Conservation (phyloP, 1,140 invertebrate species). For the Trachelipus rathkii region DNA sequence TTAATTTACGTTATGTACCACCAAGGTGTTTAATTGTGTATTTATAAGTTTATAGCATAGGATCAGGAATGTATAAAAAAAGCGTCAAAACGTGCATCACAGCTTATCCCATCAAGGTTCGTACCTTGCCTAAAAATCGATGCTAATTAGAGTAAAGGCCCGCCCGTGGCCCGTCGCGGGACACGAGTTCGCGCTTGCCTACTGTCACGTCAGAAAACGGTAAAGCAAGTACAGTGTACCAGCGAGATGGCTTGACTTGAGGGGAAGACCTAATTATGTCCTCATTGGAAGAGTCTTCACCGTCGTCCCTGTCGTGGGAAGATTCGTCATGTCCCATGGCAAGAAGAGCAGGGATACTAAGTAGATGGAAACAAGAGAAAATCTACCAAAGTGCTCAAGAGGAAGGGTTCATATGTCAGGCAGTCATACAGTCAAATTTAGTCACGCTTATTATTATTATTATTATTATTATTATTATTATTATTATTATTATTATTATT, state of each 20-base stretch:
- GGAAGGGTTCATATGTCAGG: not conserved
- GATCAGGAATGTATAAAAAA: no score
- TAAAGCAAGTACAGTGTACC: constrained; percentile 82
- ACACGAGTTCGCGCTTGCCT: constrained; percentile 65
- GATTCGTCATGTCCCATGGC: constrained; percentile 5
- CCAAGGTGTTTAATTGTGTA: no score
- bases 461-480: not conserved
- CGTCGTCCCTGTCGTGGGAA: not conserved
- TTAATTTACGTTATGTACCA: no score
- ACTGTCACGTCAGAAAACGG: constrained; percentile 87
- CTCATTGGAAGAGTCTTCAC: not conserved
- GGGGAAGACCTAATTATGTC: constrained; percentile 17
- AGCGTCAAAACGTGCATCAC: no score
- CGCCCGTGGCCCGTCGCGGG: constrained; percentile 10
- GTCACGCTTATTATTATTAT: not conserved
- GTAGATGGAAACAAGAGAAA: not conserved
- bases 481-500: no score
- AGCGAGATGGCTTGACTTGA: constrained; percentile 51
- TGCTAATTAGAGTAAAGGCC: constrained; percentile 25
- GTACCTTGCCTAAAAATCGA: not conserved
- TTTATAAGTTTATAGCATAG: no score
- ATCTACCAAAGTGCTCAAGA: not conserved
- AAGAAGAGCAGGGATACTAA: constrained; percentile 10
- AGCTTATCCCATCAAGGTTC: not conserved
- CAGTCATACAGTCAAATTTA: not conserved